These are phyloP conservation scores for Embiotoca jacksoni DNA, from an alignment of 2,113 vertebrate species.

Conservation along the genomic window DNA sequence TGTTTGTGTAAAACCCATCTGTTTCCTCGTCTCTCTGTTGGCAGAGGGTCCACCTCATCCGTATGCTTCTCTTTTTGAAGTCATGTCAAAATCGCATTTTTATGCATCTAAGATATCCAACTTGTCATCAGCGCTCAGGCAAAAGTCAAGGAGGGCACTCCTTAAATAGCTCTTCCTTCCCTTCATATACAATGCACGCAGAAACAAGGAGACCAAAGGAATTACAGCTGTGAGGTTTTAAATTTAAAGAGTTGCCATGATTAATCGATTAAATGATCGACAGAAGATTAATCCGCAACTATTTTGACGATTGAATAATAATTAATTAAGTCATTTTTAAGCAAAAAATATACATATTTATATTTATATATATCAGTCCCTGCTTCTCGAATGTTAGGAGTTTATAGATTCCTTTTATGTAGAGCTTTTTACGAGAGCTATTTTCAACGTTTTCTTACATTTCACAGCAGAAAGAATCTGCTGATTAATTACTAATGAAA, in stretches of 20 bases:
- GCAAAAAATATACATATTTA: neutral
- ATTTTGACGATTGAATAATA: conserved; percentile 1
- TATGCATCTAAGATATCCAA: conserved; percentile 80
- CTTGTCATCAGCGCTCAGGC: conserved; percentile 78
- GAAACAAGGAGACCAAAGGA: conserved; percentile 26
- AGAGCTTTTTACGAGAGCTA: neutral
- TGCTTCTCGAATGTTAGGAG: neutral
- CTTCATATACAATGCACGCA: conserved; percentile 51
- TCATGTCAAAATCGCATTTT: conserved; percentile 83
- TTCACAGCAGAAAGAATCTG: neutral
- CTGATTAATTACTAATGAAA: neutral
- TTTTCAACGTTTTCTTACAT: neutral
- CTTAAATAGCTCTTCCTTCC: conserved; percentile 72
- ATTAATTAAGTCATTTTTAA: neutral
- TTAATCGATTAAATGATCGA: neutral
- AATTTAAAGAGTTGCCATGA: conserved; percentile 10
- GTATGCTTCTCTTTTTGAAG: conserved; percentile 87
- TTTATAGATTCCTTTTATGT: neutral
- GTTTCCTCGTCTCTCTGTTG: conserved; percentile 84
- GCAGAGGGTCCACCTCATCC: conserved; percentile 86
- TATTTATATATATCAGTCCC: neutral
- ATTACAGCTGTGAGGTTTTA: conserved; percentile 29
- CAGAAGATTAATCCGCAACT: conserved; percentile 4
- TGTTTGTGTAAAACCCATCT: conserved; percentile 89
- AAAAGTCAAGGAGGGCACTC: conserved; percentile 75